Base-by-base conservation (phyloP, 2,113 vertebrate species). In the Galemys pyrenaicus region DNA sequence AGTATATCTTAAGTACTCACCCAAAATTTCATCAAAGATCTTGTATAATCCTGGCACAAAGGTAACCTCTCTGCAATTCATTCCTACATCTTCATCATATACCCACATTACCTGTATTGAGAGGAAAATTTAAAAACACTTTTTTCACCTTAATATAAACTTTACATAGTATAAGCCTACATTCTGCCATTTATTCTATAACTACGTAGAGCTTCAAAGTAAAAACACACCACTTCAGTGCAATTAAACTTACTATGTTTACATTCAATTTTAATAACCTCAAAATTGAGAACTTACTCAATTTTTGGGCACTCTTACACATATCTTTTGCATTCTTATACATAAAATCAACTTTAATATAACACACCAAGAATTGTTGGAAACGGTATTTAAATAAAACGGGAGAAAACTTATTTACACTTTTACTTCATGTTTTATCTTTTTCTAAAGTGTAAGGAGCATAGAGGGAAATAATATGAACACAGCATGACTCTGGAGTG, bases 21-120 rank as follows among this genome's bases (percentile, higher is more conserved):
- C 99, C 17, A 99, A 99, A 96, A 99, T 99, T 98, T 99, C 99
- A 98, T 99, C 99, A 98, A 99, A 99, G 97, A 99, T 99, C 98
- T 99, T 99, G 98, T 99, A 99, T 60, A 99, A 98, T 95, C 99
- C 99, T 49, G 99, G 99, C 94, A 99, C 99, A 96, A 99, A 99
- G 24, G 99, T 99, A 97, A 99, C 98, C 92, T 99, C 99, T 97
- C 99, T 98, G 98, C 99, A 98, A 97, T 99, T 99, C 99, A 99
- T 99, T 95, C 99, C 99, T 5, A 98, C 92, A 9, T 99, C 99
- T 98, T 99, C 99, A 98, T 99, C 99, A 97, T 99, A 99, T 73
- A 99, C 99, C 99, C 99, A 99, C 99, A 99, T 99, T 98, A 98
- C 96, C 99, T 99, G 96, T 19, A 92, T 15, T 35, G 15, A 97